phyloP scores from a whole-genome alignment of 2,888 invertebrate species.

The Phaonia tiefii region DNA sequence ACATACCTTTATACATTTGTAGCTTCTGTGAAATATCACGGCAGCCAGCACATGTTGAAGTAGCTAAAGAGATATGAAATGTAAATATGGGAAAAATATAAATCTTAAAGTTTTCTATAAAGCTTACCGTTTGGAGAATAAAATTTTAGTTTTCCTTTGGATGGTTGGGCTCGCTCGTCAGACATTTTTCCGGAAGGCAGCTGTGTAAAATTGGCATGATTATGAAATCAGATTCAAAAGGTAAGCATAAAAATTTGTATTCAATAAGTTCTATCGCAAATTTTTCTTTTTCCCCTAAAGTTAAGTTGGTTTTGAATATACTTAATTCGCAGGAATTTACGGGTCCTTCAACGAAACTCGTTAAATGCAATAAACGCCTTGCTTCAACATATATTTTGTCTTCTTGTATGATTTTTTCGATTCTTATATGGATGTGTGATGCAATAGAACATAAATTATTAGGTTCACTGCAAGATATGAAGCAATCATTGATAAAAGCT shows the following conservation, averaged over 20 bases:
- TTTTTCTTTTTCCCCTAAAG: conserved; percentile 24
- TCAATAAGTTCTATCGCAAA: conserved; percentile 1
- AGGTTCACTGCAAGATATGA: conserved; percentile 42
- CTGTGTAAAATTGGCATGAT: conserved; percentile 3
- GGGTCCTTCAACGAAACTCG: conserved; percentile 11
- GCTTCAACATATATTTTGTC: not conserved
- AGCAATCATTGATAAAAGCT: conserved; percentile 29
- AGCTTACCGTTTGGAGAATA: not conserved
- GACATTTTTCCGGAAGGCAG: conserved; percentile 6
- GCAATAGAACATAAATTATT: conserved; percentile 2
- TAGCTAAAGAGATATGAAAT: not conserved
- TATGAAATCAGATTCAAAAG: not conserved
- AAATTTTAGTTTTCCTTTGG: conserved; percentile 9
- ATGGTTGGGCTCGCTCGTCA: not conserved
- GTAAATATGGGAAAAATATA: not conserved
- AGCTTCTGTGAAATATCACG: not conserved
- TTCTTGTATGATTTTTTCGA: conserved; percentile 17
- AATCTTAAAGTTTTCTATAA: not conserved
- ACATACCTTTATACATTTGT: not conserved
- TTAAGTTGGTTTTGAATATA: conserved; percentile 30
- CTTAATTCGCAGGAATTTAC: conserved; percentile 28
- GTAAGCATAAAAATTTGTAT: conserved; percentile 11
- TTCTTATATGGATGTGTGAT: conserved; percentile 1
- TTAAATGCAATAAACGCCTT: conserved; percentile 3
- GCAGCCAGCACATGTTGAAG: not conserved